Evolutionary conservation across 1,140 invertebrate genomes (phyloP).

Genomic region (Eulimnadia texana): DNA sequence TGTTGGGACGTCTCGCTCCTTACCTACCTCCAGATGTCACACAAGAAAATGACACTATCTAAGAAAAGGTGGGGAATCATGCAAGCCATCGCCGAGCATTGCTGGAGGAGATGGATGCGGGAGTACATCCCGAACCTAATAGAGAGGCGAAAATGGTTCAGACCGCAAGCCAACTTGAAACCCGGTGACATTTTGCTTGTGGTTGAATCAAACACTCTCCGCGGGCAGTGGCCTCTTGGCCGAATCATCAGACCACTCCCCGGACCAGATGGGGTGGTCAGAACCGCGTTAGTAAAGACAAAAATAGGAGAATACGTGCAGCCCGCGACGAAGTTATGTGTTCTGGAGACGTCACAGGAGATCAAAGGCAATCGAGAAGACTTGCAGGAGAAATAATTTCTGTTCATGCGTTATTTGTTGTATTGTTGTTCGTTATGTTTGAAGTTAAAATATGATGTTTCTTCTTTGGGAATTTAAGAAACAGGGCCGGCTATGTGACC

Average conservation of each 20-base stretch:
- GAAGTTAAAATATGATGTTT: no score
- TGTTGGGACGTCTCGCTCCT: neutral
- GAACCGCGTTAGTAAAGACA: neutral
- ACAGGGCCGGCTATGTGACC: neutral
- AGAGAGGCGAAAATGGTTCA: constrained; percentile 10
- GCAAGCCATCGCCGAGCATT: constrained; percentile 12
- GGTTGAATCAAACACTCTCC: constrained; percentile 1
- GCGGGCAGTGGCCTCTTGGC: constrained; percentile 17
- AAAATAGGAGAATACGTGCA: neutral
- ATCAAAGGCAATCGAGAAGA: no score
- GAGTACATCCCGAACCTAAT: constrained; percentile 15
- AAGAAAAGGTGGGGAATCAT: neutral
- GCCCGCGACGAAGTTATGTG: constrained; percentile 7
- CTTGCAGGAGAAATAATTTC: no score
- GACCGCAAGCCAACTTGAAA: neutral
- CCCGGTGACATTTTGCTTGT: constrained; percentile 13
- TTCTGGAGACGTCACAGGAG: neutral
- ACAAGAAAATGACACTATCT: constrained; percentile 11
- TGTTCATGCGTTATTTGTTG: no score
- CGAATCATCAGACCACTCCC: constrained; percentile 5
- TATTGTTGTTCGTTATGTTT: no score
- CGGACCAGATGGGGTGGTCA: constrained; percentile 5
- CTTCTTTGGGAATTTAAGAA: neutral
- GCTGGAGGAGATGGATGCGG: constrained; percentile 17
- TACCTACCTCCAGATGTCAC: constrained; percentile 2